Evolutionary conservation across 2,888 invertebrate genomes (phyloP).

Genomic region (Megaustenia siamemsis): DNA sequence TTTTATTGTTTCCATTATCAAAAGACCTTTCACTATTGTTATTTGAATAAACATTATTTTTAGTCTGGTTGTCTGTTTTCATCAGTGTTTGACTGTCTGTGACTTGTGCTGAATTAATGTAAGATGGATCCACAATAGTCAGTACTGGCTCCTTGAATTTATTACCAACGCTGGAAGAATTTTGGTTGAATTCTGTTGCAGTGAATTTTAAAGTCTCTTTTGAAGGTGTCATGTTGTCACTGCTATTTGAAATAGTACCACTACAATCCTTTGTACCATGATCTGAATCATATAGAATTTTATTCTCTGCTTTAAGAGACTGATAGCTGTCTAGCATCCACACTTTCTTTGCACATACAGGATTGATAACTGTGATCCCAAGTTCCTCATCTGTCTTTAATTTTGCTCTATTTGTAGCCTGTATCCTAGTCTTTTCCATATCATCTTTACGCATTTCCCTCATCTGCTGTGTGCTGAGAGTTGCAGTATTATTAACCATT

Average conservation of each 20-base stretch:
- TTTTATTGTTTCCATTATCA: not conserved
- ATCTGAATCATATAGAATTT: constrained; percentile 43
- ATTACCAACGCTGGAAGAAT: not conserved
- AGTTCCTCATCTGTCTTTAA: constrained; percentile 88
- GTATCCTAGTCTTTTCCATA: constrained; percentile 80
- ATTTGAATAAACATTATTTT: not conserved
- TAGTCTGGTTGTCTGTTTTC: not conserved
- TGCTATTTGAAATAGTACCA: constrained; percentile 65
- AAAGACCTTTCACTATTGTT: not conserved
- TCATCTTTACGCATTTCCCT: constrained; percentile 67
- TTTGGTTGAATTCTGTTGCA: constrained; percentile 53
- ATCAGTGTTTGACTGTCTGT: not conserved
- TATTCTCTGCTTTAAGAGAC: not conserved
- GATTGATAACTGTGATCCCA: constrained; percentile 79
- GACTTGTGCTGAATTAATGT: not conserved
- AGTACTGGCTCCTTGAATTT: constrained; percentile 84
- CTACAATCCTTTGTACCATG: constrained; percentile 60
- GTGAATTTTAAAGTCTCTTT: not conserved
- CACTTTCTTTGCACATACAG: not conserved
- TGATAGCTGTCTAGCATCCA: not conserved
- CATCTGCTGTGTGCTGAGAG: constrained; percentile 80
- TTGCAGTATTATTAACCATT: constrained; percentile 62
- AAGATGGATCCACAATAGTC: not conserved
- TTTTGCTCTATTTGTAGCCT: constrained; percentile 84
- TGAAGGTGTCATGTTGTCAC: constrained; percentile 54